Evolutionary conservation across 2,888 invertebrate genomes (phyloP).

Genomic region (Achlya flavicornis): DNA sequence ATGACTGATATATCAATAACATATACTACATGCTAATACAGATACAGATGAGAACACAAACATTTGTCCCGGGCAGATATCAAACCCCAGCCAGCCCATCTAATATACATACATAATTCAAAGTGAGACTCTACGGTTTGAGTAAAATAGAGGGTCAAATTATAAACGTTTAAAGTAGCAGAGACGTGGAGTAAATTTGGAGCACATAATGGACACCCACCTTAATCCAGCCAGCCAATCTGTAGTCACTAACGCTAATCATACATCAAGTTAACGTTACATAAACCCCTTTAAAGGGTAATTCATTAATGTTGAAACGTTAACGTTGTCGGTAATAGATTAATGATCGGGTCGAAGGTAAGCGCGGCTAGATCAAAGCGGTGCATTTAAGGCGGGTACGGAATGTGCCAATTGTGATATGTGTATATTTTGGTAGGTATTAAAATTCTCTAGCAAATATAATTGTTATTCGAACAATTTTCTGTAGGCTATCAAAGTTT

Average conservation of each 20-base stretch:
- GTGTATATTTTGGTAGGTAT: neutral
- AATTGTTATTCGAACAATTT: neutral
- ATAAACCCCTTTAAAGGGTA: slow-evolving; percentile 43
- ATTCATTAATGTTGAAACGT: slow-evolving; percentile 67
- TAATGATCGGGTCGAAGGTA: slow-evolving; percentile 79
- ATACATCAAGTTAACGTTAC: slow-evolving; percentile 47
- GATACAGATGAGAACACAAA: no score
- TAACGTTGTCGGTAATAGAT: slow-evolving; percentile 57
- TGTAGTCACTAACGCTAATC: slow-evolving; percentile 30
- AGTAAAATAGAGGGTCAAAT: no score
- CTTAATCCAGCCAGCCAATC: neutral
- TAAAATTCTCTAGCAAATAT: neutral
- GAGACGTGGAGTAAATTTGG: no score
- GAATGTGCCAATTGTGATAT: slow-evolving; percentile 3
- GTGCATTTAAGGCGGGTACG: slow-evolving; percentile 16
- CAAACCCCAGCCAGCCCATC: no score
- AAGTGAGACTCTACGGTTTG: no score
- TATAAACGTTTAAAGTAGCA: no score
- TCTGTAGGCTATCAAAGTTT: no score
- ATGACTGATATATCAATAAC: no score
- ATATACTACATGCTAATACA: no score
- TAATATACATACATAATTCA: no score
- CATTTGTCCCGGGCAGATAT: no score
- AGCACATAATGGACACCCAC: neutral
- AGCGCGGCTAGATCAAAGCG: slow-evolving; percentile 71